Percentiles rank a stretch among this genome's conserved stretches.
Evolutionary conservation across 2,888 invertebrate genomes (phyloP).

Genomic region (Drosophila subsilvestris): DNA sequence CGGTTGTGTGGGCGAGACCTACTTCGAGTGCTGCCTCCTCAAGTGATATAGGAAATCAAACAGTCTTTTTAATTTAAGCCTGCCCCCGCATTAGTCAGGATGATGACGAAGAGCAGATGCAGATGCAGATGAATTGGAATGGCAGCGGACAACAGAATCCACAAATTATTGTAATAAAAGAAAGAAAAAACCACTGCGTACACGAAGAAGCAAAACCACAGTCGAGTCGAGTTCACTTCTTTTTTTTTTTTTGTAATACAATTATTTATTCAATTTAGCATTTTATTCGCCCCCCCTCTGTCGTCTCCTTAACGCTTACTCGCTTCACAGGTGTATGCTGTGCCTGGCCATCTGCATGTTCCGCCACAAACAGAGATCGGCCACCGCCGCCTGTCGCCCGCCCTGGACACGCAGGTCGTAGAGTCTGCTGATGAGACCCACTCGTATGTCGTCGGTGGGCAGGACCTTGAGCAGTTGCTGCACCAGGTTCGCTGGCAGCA

Average conservation of each 20-base stretch:
- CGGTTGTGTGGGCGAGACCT: slow-evolving; percentile 96
- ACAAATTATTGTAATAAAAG: slow-evolving; percentile 69
- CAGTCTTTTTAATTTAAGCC: slow-evolving; percentile 81
- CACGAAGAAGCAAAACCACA: slow-evolving; percentile 40
- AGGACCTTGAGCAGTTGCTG: slow-evolving; percentile 90
- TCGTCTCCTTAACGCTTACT: slow-evolving; percentile 38
- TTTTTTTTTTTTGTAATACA: slow-evolving; percentile 38
- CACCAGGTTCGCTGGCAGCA: slow-evolving; percentile 90
- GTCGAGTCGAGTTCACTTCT: slow-evolving; percentile 43
- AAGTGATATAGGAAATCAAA: slow-evolving; percentile 89
- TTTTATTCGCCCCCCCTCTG: slow-evolving; percentile 29
- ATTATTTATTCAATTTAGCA: slow-evolving; percentile 39
- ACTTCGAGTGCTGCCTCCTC: slow-evolving; percentile 98
- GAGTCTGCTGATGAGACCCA: slow-evolving; percentile 82
- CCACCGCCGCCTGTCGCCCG: slow-evolving; percentile 93
- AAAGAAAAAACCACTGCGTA: slow-evolving; percentile 53
- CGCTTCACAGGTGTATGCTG: slow-evolving; percentile 82
- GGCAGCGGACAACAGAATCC: slow-evolving; percentile 36
- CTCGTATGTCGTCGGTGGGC: slow-evolving; percentile 82
- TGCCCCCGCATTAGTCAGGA: slow-evolving; percentile 59
- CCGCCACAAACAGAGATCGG: slow-evolving; percentile 93
- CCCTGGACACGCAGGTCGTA: slow-evolving; percentile 91
- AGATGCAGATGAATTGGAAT: not conserved
- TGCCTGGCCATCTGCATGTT: slow-evolving; percentile 88
- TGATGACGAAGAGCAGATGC: slow-evolving; percentile 56